Conservation (phyloP, 2,797 vertebrate species). For the Glyptemys insculpta region DNA sequence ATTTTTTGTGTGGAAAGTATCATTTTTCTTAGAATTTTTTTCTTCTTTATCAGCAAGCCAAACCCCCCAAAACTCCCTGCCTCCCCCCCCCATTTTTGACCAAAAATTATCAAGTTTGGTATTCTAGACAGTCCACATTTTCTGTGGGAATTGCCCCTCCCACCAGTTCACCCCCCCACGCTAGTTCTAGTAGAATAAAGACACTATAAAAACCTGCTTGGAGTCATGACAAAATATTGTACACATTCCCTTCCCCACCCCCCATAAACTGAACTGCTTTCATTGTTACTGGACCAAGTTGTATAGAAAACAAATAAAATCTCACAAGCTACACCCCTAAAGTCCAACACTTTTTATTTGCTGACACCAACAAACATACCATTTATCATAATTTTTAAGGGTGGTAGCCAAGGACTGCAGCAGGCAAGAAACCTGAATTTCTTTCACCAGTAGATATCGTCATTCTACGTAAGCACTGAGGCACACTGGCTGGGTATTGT, state of each 20-base stretch:
- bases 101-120: background rate
- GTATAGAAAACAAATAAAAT: too few species aligned
- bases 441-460: background rate
- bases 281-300: too few species aligned
- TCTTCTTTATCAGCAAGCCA: background rate
- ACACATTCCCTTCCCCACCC: too few species aligned
- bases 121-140: background rate
- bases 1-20: background rate
- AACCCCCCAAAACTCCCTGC: constrained; percentile 23
- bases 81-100: background rate
- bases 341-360: too few species aligned
- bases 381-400: too few species aligned
- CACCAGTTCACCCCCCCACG: background rate
- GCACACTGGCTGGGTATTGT: background rate
- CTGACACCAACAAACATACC: too few species aligned
- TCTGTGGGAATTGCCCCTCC: background rate
- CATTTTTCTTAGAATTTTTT: background rate
- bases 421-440: background rate
- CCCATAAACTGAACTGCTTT: too few species aligned
- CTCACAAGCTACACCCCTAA: too few species aligned
- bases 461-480: background rate
- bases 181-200: constrained; percentile 18
- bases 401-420: too few species aligned
- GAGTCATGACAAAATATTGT: constrained; percentile 10
- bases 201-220: constrained; percentile 58